phyloP scores from a whole-genome alignment of 2,113 vertebrate genomes.

The Tupaia tana region DNA sequence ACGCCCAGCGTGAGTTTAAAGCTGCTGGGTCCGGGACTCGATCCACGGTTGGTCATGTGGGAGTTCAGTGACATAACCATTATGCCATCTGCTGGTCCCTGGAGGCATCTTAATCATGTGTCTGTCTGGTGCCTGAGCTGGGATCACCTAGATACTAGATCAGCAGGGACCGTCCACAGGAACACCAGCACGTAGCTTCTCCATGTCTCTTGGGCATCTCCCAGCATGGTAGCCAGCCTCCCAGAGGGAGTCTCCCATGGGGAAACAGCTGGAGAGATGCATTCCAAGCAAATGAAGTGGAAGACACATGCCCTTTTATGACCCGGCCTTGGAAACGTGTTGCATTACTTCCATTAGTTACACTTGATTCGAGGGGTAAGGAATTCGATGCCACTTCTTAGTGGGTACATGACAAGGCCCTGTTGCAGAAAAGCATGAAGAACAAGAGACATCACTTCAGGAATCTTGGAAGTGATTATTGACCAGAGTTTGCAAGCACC shows the following conservation, averaged over 20 bases:
- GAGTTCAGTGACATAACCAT: too few relatives aligned
- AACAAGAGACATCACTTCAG: background rate
- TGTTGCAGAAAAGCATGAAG: background rate
- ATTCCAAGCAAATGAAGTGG: background rate
- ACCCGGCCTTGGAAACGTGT: background rate
- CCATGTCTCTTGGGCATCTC: background rate
- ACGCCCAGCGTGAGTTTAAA: too few relatives aligned
- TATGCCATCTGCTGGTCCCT: background rate
- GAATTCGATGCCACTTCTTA: background rate
- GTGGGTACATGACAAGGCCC: background rate
- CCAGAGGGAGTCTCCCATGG: background rate
- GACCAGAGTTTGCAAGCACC: background rate
- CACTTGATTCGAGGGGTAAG: background rate
- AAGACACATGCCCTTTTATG: rapidly evolving
- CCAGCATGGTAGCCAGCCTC: background rate
- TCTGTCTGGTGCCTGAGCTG: too few relatives aligned
- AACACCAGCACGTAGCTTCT: background rate
- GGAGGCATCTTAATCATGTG: background rate
- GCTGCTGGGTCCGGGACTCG: too few relatives aligned
- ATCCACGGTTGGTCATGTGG: too few relatives aligned
- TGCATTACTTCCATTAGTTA: rapidly evolving
- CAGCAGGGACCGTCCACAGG: background rate
- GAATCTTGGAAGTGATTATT: background rate
- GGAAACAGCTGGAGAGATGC: background rate
- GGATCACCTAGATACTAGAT: background rate